Evolutionary conservation across 2,113 vertebrate species (phyloP), one percentile per base, ranked within the genome.

Genomic region (Xenopus laevis): DNA sequence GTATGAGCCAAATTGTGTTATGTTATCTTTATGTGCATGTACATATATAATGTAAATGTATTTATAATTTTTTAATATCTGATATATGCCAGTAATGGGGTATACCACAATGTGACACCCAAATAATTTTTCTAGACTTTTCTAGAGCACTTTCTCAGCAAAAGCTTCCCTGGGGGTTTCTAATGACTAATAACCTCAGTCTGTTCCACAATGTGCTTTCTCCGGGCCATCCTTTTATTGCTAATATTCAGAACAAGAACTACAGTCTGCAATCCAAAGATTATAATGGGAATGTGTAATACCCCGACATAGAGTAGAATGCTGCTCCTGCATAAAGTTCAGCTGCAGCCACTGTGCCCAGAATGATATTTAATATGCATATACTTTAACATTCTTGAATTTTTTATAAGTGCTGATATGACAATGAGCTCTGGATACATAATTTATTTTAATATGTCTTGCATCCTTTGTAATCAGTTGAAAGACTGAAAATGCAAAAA

Each of bases 381-480:
- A n/a, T n/a, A 55, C 55, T 72, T 65, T 73, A 40, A 64, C 11
- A n/a, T 64, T 69, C 46, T 70, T 77, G 59, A 77, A 77, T 77
- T 55, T 77, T 77, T 70, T 64, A 75, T 75, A 68, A 10, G 50
- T 75, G 65, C 58, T 61, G 45, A 61, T 61, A 47, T 68, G 65
- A 75, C 74, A 64, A 47, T 64, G 66, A 77, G 53, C 67, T 58
- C 47, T 21, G 59, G 64, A 68, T 74, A 68, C 59, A 52, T 59
- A 62, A 74, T 61, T 74, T 77, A 55, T 69, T 70, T 77, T 63
- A 77, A 77, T 77, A 77, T 77, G 57, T 70, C 46, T 57, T 77
- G 58, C 65, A 62, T 75, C 63, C 47, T 76, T 76, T 76, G 66
- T 70, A 64, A 68, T n/a, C 53, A 59, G 67, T 70, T 77, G 50